Percentiles rank a stretch among this genome's conserved stretches.
These are phyloP conservation scores for Schizothorax lantsangensis DNA, from an alignment of 2,797 vertebrate species.

Conservation along the genomic window DNA sequence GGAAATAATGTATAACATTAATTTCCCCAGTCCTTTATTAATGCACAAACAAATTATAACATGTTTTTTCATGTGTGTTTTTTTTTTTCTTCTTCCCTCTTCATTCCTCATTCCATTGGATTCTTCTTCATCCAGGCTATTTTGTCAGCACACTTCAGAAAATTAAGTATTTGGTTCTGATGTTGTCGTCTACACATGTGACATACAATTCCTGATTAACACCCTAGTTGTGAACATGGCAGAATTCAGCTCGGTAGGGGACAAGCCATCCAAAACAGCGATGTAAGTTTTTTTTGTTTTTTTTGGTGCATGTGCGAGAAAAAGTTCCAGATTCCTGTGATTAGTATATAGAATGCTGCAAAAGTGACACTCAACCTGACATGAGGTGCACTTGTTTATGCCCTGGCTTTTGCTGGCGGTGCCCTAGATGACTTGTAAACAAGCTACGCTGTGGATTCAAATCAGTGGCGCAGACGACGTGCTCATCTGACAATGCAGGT, in stretches of 20 bases:
- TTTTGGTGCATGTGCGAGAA: not conserved
- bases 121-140: slow-evolving; percentile 3
- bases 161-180: slow-evolving; percentile 35
- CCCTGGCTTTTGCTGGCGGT: slow-evolving; percentile 33
- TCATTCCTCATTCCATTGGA: not conserved
- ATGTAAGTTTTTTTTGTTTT: not conserved
- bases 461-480: slow-evolving; percentile 30
- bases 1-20: slow-evolving; percentile 66
- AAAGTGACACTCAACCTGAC: slow-evolving; percentile 46
- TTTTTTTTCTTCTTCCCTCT: not conserved
- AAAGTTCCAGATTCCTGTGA: slow-evolving; percentile 32
- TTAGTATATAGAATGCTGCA: slow-evolving; percentile 42
- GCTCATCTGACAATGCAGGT: slow-evolving; percentile 39
- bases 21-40: slow-evolving; percentile 67
- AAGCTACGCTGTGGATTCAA: slow-evolving; percentile 45
- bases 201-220: slow-evolving; percentile 39
- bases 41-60: slow-evolving; percentile 57
- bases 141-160: slow-evolving; percentile 33
- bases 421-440: slow-evolving; percentile 54
- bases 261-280: not conserved
- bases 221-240: not conserved
- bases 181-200: slow-evolving; percentile 14
- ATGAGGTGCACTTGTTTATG: slow-evolving; percentile 44
- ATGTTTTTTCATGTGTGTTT: not conserved
- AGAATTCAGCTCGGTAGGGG: not conserved